Conservation (phyloP, 64 coral and sea anemone species). For the Trachythela sp. region DNA sequence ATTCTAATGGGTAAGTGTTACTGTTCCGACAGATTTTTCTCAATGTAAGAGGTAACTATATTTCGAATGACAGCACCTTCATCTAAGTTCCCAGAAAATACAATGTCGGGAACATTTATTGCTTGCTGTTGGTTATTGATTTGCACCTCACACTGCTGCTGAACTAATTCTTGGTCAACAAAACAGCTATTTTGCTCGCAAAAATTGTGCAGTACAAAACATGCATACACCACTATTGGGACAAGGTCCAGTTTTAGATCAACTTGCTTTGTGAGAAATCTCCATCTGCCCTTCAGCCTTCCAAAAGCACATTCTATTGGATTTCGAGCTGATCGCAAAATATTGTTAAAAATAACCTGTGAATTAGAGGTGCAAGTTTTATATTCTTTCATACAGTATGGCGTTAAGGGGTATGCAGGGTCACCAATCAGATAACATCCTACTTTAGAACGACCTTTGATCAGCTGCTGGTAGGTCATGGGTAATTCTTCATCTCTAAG, state of each 20-base stretch:
- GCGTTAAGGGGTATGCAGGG: background rate
- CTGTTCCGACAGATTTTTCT: too few species aligned
- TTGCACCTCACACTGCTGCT: background rate
- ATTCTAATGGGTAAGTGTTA: background rate
- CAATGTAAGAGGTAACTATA: background rate
- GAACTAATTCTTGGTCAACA: background rate
- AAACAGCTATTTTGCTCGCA: background rate
- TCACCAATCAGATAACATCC: background rate
- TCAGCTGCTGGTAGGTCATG: background rate
- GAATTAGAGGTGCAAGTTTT: background rate
- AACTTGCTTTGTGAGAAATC: background rate
- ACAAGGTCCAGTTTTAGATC: background rate
- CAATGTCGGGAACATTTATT: background rate
- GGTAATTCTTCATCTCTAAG: background rate
- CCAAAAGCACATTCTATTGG: slow-evolving; percentile 13
- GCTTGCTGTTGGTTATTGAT: background rate
- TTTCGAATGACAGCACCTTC: background rate
- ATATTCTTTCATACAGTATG: slow-evolving; percentile 11
- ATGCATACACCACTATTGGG: background rate
- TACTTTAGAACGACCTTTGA: background rate
- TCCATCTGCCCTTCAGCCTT: background rate
- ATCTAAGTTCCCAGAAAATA: background rate
- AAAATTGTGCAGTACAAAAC: slow-evolving; percentile 6
- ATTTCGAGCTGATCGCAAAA: background rate
- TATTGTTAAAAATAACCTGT: slow-evolving; percentile 9